Conservation (phyloP, 2,797 vertebrate species). For the Threskiornis aethiopicus region DNA sequence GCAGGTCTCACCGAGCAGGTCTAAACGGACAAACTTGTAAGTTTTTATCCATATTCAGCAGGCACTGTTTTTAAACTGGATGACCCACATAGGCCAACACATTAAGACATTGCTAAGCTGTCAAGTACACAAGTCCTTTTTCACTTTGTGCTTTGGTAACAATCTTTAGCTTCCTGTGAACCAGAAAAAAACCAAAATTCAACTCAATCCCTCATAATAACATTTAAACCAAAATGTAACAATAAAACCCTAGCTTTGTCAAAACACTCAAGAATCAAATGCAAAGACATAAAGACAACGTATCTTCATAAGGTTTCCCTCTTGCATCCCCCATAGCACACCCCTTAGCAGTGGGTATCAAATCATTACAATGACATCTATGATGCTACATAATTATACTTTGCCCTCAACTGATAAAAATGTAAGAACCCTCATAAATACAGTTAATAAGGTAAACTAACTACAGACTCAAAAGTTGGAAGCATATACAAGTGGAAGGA, state of each 20-base stretch:
- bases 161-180: not conserved
- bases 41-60: not conserved
- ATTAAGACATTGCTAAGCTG: not conserved
- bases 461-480: not conserved
- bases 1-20: not conserved
- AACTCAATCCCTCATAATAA: not conserved
- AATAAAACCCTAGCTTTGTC: not conserved
- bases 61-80: not conserved
- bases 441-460: not conserved
- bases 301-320: not conserved
- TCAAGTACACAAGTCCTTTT: not conserved
- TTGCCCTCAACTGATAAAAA: not conserved
- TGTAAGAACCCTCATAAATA: not conserved
- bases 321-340: not conserved
- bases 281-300: rapidly evolving
- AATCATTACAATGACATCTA: not conserved
- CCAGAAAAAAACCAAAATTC: not conserved
- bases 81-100: not conserved
- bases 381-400: not conserved
- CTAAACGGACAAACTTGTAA: not conserved
- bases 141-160: not conserved
- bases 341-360: rapidly evolving
- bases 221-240: not conserved
- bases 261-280: not conserved
- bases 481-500: not conserved